Base-by-base conservation (phyloP, 2,888 invertebrate genomes). In the Myopa tessellatipennis region DNA sequence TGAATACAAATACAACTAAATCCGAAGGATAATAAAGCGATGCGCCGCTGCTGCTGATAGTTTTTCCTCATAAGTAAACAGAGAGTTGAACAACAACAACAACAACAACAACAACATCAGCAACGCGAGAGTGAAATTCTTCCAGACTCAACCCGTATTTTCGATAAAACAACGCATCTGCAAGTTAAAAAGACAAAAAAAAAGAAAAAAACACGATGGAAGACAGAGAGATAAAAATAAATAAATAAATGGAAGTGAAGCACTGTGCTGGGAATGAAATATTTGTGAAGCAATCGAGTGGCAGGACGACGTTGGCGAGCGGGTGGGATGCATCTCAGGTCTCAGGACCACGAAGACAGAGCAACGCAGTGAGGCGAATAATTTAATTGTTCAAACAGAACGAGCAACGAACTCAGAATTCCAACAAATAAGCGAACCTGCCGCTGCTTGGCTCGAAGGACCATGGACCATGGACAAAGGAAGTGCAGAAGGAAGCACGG, bases 341-440 rank as follows among this genome's bases (percentile, higher is more conserved):
- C 52, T 52, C 34, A 26, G 55, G 7, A 55, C 36, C 18, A 70
- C 55, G 55, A 52, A 36, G 45, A 1, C 40, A 18, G 4, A 61
- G 14, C 52, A n/a, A 40, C 40, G 45, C 69, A 69, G 68, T 50
- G 69, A 60, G 60, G 75, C 68, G 58, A 74, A 67, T 75, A 75
- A 75, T 75, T 75, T 75, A 75, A 75, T 75, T 75, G 68, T 75
- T 75, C 69, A 69, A 75, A 75, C 68, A 75, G 50, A 75, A 69
- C 18, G 55, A 52, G 69, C 38, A 58, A 75, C 65, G 74, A 52
- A 74, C 34, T 68, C 50, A 18, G 38, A 67, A 67, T 73, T 63
- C 73, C 73, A 73, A 73, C 73, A 45, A 73, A 61, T 26, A 18
- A 34, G 50, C 73, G 34, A 73, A 40, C 16, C 40, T 26, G n/a